Base-by-base conservation (phyloP, 2,797 vertebrate species). In the Sparus aurata region DNA sequence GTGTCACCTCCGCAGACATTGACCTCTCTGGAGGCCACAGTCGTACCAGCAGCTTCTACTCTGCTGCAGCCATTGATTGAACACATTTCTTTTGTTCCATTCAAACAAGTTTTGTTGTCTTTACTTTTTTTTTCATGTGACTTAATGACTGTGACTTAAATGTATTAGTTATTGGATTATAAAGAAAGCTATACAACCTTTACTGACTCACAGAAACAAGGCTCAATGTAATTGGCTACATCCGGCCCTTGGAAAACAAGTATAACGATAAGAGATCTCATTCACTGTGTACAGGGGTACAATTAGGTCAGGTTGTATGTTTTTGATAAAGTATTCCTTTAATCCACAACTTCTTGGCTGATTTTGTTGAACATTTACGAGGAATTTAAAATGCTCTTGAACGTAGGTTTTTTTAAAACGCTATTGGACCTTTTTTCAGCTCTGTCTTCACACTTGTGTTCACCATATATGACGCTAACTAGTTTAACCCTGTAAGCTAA, bases 381-480 rank as follows among this genome's bases (percentile, higher is more conserved):
- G 12, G 1, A 38, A 25, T 22, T 46, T 4, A 53, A 67, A 67
- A 52, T 65, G 20, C 3, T 34, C 27, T 47, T 63, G 1, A 69
- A 55, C 18, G 0, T 5, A 13, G 17, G 27, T 23, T 38, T 63
- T 45, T 50, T 45, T 6, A 34, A 34, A 25, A 72, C 57, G 1
- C 52, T n/a, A 53, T 57, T 6, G n/a, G 23, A 63, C 2, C 16
- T 12, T 59, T 47, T 64, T 64, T 0, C 0, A 55, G 45, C 52
- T 47, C 11, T 47, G 23, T 6, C 13, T 38, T 76, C 38, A 67
- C 49, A 69, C 52, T 80, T n/a, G 10, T 2, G 7, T 41, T 71
- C 9, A 54, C 25, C n/a, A 11, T 38, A 13, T 38, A 22, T 60
- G 50, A 61, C 41, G 34, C 25, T 13, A 4, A 9, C 12, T 70